These are phyloP conservation scores for Ia io DNA, from an alignment of 2,113 vertebrate species.

Conservation along the genomic window DNA sequence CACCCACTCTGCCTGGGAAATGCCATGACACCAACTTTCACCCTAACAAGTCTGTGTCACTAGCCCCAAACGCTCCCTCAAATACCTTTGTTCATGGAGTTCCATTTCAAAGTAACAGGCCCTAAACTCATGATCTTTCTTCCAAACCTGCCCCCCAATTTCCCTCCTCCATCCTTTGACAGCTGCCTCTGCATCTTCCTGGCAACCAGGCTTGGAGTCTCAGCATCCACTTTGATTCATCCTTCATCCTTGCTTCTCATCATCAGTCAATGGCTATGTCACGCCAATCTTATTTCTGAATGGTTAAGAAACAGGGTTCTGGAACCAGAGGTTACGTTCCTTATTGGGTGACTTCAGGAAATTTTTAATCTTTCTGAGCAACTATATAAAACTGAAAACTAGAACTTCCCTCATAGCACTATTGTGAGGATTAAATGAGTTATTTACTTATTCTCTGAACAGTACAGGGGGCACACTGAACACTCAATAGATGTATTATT, in stretches of 20 bases:
- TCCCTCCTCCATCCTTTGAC: neutral
- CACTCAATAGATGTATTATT: neutral
- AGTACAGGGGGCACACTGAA: neutral
- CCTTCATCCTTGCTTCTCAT: neutral
- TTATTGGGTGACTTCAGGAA: neutral
- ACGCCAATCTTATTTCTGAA: neutral
- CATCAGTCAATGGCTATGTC: neutral
- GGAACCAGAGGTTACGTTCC: neutral
- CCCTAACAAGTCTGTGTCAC: neutral
- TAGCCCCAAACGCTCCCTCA: neutral
- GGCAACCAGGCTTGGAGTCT: neutral
- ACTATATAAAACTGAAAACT: neutral
- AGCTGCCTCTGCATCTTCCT: neutral
- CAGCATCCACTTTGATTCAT: neutral
- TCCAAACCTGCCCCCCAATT: neutral
- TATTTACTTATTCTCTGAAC: neutral
- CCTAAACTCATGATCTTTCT: neutral
- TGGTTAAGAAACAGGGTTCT: neutral
- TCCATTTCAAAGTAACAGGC: neutral
- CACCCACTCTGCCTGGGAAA: neutral
- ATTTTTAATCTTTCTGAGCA: neutral
- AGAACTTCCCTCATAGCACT: neutral
- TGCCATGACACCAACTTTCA: neutral
- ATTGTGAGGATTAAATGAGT: neutral
- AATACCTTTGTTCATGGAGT: neutral